These are phyloP conservation scores for Triplophysa bombifrons DNA, from an alignment of 2,797 vertebrate species.

Conservation along the genomic window DNA sequence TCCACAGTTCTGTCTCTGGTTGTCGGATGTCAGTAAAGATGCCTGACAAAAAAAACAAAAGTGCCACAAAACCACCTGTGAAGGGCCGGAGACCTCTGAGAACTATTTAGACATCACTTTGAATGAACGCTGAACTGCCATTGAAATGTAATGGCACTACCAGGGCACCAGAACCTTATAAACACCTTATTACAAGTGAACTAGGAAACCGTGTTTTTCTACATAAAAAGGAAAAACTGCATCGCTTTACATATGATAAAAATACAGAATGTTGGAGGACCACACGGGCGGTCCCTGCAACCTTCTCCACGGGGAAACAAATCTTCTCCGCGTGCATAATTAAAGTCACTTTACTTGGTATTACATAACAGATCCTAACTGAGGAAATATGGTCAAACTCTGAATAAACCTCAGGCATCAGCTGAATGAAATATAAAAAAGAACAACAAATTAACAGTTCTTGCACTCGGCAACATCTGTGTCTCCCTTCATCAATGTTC, in stretches of 20 bases:
- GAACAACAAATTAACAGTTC: conserved; percentile 39
- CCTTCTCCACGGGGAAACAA: not conserved
- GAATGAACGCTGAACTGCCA: too few relatives aligned
- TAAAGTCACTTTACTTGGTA: not conserved
- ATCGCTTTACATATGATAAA: not conserved
- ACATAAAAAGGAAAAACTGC: not conserved
- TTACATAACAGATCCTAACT: not conserved
- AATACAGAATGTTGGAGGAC: not conserved
- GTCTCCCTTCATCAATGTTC: conserved; percentile 51
- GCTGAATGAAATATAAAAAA: conserved; percentile 22
- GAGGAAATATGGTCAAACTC: conserved; percentile 4
- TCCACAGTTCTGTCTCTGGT: conserved; percentile 13
- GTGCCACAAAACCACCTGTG: not conserved
- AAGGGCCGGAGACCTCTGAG: not conserved
- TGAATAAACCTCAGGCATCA: not conserved
- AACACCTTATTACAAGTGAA: too few relatives aligned
- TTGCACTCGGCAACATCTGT: conserved; percentile 43
- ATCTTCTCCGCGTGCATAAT: not conserved
- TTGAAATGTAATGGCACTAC: too few relatives aligned
- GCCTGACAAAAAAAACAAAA: conserved; percentile 21
- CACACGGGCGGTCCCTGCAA: not conserved
- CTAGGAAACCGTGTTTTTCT: too few relatives aligned
- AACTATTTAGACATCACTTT: too few relatives aligned
- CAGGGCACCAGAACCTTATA: too few relatives aligned
- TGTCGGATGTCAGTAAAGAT: conserved; percentile 1